phyloP scores from a whole-genome alignment of 2,888 invertebrate species.

The Erebia palarica region DNA sequence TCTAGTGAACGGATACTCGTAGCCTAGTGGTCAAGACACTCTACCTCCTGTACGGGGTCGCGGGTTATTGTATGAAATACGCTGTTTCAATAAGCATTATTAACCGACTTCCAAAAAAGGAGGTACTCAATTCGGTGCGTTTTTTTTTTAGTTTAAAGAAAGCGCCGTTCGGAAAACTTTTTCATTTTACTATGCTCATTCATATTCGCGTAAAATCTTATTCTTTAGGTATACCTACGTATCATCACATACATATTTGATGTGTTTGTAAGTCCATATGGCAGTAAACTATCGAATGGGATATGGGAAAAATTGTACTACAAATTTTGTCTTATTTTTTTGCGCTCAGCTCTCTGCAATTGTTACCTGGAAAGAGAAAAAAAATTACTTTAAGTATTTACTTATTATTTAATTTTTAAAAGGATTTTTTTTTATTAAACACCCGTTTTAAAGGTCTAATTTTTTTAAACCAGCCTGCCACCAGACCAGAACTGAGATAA shows the following conservation, averaged over 20 bases:
- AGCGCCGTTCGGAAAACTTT: background rate
- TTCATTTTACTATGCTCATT: background rate
- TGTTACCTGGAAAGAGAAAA: conserved; percentile 56
- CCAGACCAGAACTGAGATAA: no score
- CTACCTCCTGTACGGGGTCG: no score
- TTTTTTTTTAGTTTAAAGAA: background rate
- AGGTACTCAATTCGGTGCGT: no score
- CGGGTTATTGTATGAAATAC: background rate
- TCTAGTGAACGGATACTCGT: no score
- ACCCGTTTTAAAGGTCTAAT: no score
- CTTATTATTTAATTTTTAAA: no score
- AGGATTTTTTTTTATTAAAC: no score
- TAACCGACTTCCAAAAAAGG: no score
- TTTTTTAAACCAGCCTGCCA: no score
- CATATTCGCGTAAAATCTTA: conserved; percentile 21
- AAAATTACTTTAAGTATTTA: background rate
- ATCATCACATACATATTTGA: conserved; percentile 46
- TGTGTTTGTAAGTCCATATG: conserved; percentile 46
- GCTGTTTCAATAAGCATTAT: background rate
- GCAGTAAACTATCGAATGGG: conserved; percentile 59
- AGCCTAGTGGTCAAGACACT: no score
- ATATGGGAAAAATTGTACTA: conserved; percentile 77
- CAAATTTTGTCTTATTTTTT: conserved; percentile 54
- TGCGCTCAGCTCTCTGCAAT: conserved; percentile 45
- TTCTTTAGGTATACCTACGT: conserved; percentile 32